Percentiles rank a stretch among this genome's conserved stretches.
Evolutionary conservation across 2,888 invertebrate genomes (phyloP).

Genomic region (Drosophila fungiperda): DNA sequence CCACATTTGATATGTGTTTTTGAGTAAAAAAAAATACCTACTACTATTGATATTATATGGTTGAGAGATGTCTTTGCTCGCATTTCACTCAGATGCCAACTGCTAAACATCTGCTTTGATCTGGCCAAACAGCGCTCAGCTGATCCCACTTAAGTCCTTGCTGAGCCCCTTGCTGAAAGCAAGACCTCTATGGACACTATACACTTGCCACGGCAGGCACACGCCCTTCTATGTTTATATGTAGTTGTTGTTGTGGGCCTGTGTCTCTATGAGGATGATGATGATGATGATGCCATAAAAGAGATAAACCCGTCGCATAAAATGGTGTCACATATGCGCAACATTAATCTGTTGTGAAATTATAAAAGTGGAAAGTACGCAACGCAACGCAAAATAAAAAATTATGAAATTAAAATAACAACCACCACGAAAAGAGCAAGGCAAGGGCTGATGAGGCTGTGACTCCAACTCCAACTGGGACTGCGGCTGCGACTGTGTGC

Average conservation of each 20-base stretch:
- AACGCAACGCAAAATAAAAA: constrained; percentile 35
- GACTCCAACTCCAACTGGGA: constrained; percentile 1
- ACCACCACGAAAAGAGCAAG: constrained; percentile 57
- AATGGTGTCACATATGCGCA: constrained; percentile 81
- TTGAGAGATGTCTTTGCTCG: neutral
- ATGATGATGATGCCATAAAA: constrained; percentile 80
- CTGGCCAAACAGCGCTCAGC: constrained; percentile 37
- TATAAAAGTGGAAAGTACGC: constrained; percentile 77
- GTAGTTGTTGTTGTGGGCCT: neutral
- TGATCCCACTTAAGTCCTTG: constrained; percentile 67
- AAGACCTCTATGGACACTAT: constrained; percentile 14
- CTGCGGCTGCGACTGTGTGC: constrained; percentile 7
- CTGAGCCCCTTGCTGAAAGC: constrained; percentile 42
- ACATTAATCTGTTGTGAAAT: constrained; percentile 84
- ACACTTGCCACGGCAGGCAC: constrained; percentile 29
- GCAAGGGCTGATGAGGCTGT: constrained; percentile 21
- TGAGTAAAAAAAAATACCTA: neutral
- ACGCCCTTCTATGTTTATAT: constrained; percentile 7
- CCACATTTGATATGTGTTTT: neutral
- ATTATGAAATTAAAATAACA: constrained; percentile 79
- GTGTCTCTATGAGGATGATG: constrained; percentile 29
- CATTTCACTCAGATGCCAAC: constrained; percentile 32
- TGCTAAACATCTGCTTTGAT: constrained; percentile 59
- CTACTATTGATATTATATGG: neutral
- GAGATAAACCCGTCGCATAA: constrained; percentile 82